Base-by-base conservation (phyloP, 2,113 vertebrate genomes). In the Orientallactaga bullata region DNA sequence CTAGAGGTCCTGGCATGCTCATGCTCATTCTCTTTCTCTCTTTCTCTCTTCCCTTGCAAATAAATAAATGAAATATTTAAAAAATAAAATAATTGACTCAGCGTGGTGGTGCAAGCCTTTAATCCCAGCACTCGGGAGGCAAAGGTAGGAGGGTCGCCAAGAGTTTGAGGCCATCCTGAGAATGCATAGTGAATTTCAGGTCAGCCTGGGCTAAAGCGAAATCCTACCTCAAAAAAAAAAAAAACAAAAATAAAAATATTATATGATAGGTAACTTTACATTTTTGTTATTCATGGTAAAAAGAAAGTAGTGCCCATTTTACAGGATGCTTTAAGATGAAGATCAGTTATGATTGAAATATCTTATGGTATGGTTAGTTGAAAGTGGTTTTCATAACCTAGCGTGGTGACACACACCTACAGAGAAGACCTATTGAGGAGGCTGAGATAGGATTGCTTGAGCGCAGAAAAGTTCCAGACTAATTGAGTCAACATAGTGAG, bases 261-360 rank as follows among this genome's bases (percentile, higher is more conserved):
- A 60, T 69, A 18, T 90, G 37, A 47, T 47, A 47, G 42, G 58
- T 88, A 83, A 37, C n/a, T 55, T 79, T 42, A 89, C 42, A n/a
- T 72, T 89, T 79, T 95, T 90, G 32, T 85, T 82, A 58, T 66
- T 86, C 71, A 39, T 84, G 61, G 32, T n/a, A 93, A 69, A 39
- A 89, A 85, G n/a, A n/a, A 80, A 85, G 51, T 55, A 84, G 26
- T 69, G 26, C 7, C 60, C 85, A 32, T 88, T 94, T 93, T 90
- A 21, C 94, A 83, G 88, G 71, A 42, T 61, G 32, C 90, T 18
- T n/a, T 71, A 77, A 69, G 65, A 20, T 71, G 39, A 80, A 58
- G 72, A 23, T 76, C 66, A 13, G 69, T n/a, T 80, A 24, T 63
- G 68, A 58, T 68, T 82, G 68, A 87, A 80, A 32, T 74, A 76